A percentile compares a stretch with the other conserved stretches of the same genome.
These are phyloP conservation scores for Drosophila birchii DNA, from an alignment of 2,888 invertebrate species.

Conservation along the genomic window DNA sequence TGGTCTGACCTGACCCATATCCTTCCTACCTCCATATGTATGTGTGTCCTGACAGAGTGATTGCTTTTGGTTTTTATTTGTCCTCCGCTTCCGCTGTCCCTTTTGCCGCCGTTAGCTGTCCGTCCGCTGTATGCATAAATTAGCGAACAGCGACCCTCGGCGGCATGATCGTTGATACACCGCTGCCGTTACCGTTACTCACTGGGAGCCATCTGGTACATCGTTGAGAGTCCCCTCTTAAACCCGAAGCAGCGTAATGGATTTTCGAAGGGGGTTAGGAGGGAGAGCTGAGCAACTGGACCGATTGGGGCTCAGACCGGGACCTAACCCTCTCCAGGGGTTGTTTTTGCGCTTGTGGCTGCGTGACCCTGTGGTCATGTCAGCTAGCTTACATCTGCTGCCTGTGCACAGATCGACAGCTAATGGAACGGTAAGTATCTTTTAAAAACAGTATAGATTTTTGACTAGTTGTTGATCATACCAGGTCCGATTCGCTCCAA, in stretches of 20 bases:
- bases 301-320: conserved; percentile 51
- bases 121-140: conserved; percentile 49
- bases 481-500: background rate
- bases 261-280: conserved; percentile 38
- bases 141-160: conserved; percentile 29
- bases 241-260: conserved; percentile 23
- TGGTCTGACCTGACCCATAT: conserved; percentile 27
- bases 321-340: conserved; percentile 41
- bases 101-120: conserved; percentile 27
- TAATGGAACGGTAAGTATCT: too few relatives aligned
- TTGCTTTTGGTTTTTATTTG: conserved; percentile 46
- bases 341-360: conserved; percentile 45
- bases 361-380: conserved; percentile 6
- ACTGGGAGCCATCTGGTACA: conserved; percentile 50
- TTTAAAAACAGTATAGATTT: background rate
- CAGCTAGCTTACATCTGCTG: conserved; percentile 21
- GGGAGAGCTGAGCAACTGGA: conserved; percentile 31
- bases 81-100: conserved; percentile 19
- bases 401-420: background rate
- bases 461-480: background rate
- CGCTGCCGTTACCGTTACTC: conserved; percentile 42
- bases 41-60: conserved; percentile 48
- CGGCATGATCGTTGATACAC: conserved; percentile 49
- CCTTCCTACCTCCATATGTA: conserved; percentile 15
- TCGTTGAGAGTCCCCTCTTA: conserved; percentile 26